Conservation (phyloP, 2,888 invertebrate species). For the Sinelater perroti region DNA sequence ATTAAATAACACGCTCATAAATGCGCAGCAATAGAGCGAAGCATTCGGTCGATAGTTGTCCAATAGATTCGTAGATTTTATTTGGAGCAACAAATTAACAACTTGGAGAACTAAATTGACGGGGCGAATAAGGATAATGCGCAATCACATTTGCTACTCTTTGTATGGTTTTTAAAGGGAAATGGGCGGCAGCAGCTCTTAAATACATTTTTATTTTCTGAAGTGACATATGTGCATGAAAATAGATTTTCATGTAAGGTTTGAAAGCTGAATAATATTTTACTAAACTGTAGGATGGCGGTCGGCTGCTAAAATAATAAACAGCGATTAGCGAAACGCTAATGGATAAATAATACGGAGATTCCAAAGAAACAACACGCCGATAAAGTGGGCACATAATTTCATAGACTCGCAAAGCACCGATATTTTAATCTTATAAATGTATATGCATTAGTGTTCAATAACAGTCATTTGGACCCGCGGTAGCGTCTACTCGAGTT, state of each 20-base stretch:
- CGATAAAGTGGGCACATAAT: conserved; percentile 27
- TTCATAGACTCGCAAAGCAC: conserved; percentile 30
- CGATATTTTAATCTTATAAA: conserved; percentile 43
- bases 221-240: no score
- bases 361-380: conserved; percentile 13
- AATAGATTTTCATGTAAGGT: neutral
- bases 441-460: conserved; percentile 44
- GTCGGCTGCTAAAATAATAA: conserved; percentile 4
- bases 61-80: neutral
- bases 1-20: conserved; percentile 16
- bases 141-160: conserved; percentile 16
- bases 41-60: neutral
- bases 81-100: neutral
- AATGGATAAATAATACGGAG: conserved; percentile 25
- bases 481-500: conserved; percentile 41
- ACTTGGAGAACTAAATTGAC: no score
- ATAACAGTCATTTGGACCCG: conserved; percentile 45
- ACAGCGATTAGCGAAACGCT: neutral
- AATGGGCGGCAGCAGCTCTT: conserved; percentile 13
- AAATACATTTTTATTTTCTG: no score
- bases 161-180: conserved; percentile 12
- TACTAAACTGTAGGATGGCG: neutral
- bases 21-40: neutral
- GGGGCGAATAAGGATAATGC: conserved; percentile 17
- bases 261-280: neutral